A percentile compares a stretch with the other conserved stretches of the same genome.
These are phyloP conservation scores for Caenorhabditis uteleia DNA, from an alignment of 2,888 invertebrate genomes.

Conservation along the genomic window DNA sequence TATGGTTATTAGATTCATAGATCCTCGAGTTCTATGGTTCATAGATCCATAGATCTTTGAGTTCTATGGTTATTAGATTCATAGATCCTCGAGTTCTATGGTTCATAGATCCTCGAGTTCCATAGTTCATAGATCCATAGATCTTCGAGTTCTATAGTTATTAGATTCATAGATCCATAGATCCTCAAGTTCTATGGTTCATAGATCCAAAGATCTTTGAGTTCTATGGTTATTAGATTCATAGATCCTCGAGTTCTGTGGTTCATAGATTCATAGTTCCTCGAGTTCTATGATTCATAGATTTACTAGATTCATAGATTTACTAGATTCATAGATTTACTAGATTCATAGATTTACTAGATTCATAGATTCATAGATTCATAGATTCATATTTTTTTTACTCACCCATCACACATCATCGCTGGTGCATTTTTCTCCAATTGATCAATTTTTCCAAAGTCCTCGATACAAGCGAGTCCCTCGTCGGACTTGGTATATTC, in stretches of 20 bases:
- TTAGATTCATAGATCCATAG: neutral
- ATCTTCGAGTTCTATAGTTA: neutral
- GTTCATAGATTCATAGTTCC: too few species aligned
- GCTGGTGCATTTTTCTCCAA: slow-evolving; percentile 51
- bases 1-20: too few species aligned
- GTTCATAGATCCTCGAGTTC: too few species aligned
- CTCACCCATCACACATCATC: slow-evolving; percentile 55
- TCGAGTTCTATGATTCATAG: too few species aligned
- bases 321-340: neutral
- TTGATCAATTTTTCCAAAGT: slow-evolving; percentile 55
- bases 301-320: slow-evolving; percentile 1
- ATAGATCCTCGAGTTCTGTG: too few species aligned
- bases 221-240: too few species aligned
- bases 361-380: neutral
- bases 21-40: too few species aligned
- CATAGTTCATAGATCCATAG: neutral
- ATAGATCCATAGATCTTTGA: too few species aligned
- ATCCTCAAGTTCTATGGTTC: too few species aligned
- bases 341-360: neutral
- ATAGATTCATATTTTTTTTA: neutral
- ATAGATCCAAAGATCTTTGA: too few species aligned
- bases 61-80: too few species aligned
- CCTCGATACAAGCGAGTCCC: slow-evolving; percentile 55
- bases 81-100: too few species aligned
- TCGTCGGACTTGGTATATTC: slow-evolving; percentile 46